Evolutionary conservation across 2,113 vertebrate species (phyloP).

Genomic region (Mormoops blainvillei): DNA sequence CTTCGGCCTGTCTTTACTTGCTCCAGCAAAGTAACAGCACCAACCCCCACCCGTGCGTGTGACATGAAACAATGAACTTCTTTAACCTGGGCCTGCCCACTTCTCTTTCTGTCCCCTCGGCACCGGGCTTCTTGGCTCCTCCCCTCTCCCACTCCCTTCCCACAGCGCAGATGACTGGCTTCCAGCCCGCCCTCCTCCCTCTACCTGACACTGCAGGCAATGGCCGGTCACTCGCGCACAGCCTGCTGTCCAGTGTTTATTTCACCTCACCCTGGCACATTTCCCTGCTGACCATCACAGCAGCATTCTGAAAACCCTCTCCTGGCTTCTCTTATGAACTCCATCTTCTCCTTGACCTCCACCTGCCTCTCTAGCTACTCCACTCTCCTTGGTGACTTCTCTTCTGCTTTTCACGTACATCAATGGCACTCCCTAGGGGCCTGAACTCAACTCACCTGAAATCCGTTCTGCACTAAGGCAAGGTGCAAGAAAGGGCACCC

Average conservation of each 20-base stretch:
- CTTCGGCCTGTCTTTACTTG: background rate
- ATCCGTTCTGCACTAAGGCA: background rate
- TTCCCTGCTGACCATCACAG: background rate
- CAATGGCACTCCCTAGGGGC: background rate
- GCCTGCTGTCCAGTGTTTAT: accelerated
- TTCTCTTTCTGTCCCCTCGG: background rate
- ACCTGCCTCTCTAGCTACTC: background rate
- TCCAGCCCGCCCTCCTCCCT: background rate
- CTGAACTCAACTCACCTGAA: background rate
- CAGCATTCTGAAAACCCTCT: background rate
- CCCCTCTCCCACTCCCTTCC: background rate
- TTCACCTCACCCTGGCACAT: background rate
- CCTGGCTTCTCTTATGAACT: background rate
- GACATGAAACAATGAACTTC: background rate
- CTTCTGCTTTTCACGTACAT: background rate
- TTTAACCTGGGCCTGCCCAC: accelerated
- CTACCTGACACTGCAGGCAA: background rate
- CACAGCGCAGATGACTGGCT: background rate
- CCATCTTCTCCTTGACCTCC: background rate
- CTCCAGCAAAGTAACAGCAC: background rate
- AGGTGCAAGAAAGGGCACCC: background rate
- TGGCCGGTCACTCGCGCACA: background rate
- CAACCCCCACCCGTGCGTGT: background rate
- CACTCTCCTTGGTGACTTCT: background rate
- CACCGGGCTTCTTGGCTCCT: background rate